Percentiles rank a stretch among this genome's conserved stretches.
phyloP scores from a whole-genome alignment of 2,797 vertebrate genomes.

The Tympanoctomys barrerae region DNA sequence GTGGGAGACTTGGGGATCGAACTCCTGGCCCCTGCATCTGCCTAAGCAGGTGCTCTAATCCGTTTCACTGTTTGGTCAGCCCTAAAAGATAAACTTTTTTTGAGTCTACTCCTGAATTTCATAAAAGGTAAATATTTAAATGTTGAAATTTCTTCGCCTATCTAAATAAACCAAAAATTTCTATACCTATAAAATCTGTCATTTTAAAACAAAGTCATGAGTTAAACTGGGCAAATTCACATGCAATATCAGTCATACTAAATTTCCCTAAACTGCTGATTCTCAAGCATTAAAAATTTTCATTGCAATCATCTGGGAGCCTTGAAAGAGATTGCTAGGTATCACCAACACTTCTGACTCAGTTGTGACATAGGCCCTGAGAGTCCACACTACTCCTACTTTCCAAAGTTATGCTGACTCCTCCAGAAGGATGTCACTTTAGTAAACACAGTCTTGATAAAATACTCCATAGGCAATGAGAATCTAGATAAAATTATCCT shows the following conservation, averaged over 20 bases:
- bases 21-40: too few relatives aligned
- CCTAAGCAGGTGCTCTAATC: too few relatives aligned
- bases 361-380: neutral
- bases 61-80: too few relatives aligned
- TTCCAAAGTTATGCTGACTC: neutral
- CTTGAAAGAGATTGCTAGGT: neutral
- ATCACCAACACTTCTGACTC: neutral
- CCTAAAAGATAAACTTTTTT: neutral
- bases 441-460: neutral
- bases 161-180: neutral
- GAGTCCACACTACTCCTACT: neutral
- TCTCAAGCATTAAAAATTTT: neutral
- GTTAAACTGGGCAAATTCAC: neutral
- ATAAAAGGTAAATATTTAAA: neutral
- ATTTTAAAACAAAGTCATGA: slow-evolving; percentile 19
- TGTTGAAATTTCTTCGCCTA: neutral
- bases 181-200: neutral
- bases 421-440: neutral
- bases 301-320: neutral
- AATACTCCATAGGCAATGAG: neutral
- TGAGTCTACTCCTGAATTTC: slow-evolving; percentile 25
- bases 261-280: neutral
- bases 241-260: neutral
- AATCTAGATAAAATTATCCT: neutral
- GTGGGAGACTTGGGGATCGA: too few relatives aligned